Base-by-base conservation (phyloP, 2,113 vertebrate genomes). In the Embiotoca jacksoni region DNA sequence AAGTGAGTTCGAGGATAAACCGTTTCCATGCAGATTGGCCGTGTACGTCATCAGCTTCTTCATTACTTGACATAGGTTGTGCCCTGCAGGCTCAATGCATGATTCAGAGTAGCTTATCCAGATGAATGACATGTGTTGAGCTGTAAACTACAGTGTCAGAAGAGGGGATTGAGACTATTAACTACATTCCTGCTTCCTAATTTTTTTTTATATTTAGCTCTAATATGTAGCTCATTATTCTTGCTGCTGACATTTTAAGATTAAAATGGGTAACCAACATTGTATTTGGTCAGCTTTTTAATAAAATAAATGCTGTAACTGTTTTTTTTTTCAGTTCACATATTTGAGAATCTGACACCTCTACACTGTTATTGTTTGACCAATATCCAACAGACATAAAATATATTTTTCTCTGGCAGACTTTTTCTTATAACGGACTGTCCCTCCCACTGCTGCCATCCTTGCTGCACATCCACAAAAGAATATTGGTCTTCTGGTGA, bases 401-500 rank as follows among this genome's bases (percentile, higher is more conserved):
- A 7, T 30, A 44, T 49, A 35, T 50, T 65, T 49, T 11, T n/a
- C 39, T 39, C 33, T 14, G 31, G 30, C 6, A 65, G 77, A n/a
- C 50, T 55, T 69, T 57, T 56, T 13, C 13, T 54, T 54, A 46
- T 37, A 73, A 37, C 36, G 41, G 35, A 37, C 75, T 71, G 67
- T 62, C 54, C 46, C 71, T 58, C 56, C 46, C 35, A 71, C 7
- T 57, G 90, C 72, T 72, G 37, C 74, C 65, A 71, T 70, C 31
- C 10, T 15, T 31, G 50, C 61, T 84, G 79, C 83, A 84, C 84
- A 78, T 70, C 81, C 68, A 84, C 66, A 62, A 65, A 78, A 73
- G 33, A 79, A 62, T 68, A 82, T 83, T 88, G 78, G 78, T 83
- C 80, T 78, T 84, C 73, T 52, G 72, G 82, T 89, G 87, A 90